Conservation (phyloP, 2,888 invertebrate genomes). For the Orchestes rusci region DNA sequence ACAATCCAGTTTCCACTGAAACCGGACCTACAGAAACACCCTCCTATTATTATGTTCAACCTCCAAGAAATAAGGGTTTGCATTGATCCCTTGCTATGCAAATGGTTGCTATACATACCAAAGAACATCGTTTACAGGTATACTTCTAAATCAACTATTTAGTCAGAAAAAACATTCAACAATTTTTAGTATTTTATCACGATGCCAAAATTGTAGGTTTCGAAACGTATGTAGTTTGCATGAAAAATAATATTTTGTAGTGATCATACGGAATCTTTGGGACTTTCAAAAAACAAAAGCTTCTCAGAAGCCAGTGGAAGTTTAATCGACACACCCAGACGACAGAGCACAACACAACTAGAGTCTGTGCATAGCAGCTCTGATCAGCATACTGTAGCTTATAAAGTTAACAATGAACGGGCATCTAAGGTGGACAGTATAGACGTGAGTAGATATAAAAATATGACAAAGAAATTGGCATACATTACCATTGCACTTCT, state of each 20-base stretch:
- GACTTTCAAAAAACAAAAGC: constrained; percentile 24
- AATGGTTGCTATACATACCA: constrained; percentile 56
- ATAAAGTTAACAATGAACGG: constrained; percentile 23
- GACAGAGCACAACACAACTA: constrained; percentile 43
- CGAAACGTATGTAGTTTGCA: no score
- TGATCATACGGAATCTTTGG: no score
- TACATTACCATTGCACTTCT: no score
- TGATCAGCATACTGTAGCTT: constrained; percentile 33
- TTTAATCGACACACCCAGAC: constrained; percentile 39
- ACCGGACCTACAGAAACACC: constrained; percentile 43
- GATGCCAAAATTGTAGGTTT: no score
- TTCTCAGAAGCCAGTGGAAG: constrained; percentile 37
- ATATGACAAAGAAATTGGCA: no score
- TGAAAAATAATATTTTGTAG: no score
- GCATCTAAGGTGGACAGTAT: constrained; percentile 30
- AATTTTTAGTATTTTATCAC: no score
- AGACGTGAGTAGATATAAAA: constrained; percentile 31
- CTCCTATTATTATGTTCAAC: constrained; percentile 47
- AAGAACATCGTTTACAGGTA: constrained; percentile 26
- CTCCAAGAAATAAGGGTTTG: constrained; percentile 48
- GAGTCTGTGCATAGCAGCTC: constrained; percentile 49
- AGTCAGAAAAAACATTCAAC: no score
- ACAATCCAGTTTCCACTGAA: constrained; percentile 45
- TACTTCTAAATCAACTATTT: no score
- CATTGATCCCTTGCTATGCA: constrained; percentile 57